These are phyloP conservation scores for Mythimna impura DNA, from an alignment of 2,888 invertebrate genomes.

Conservation along the genomic window DNA sequence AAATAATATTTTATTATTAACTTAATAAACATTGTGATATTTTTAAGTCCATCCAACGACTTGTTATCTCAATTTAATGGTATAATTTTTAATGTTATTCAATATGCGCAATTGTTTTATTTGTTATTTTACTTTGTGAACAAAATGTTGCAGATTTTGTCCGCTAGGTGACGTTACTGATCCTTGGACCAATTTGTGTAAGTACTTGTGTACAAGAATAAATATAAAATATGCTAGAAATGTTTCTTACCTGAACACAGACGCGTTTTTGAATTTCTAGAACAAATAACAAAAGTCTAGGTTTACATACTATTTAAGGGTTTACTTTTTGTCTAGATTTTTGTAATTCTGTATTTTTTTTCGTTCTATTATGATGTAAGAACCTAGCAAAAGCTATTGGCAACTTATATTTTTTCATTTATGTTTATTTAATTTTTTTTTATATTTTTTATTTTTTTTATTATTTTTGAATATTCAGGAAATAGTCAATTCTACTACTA, in stretches of 20 bases:
- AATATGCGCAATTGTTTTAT: conserved; percentile 50
- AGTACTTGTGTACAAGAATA: conserved; percentile 18
- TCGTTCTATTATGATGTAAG: no score
- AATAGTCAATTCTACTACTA: conserved; percentile 8
- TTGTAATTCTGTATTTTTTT: not conserved
- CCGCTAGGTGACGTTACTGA: conserved; percentile 40
- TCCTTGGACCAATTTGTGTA: conserved; percentile 41
- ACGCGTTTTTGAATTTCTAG: not conserved
- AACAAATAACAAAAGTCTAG: no score
- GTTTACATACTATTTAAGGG: no score
- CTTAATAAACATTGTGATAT: conserved; percentile 73
- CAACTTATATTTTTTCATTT: not conserved
- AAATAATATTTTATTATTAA: conserved; percentile 32
- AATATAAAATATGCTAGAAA: conserved; percentile 10
- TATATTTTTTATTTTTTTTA: no score
- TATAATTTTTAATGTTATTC: conserved; percentile 64
- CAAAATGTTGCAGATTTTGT: conserved; percentile 25
- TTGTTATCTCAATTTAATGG: conserved; percentile 67
- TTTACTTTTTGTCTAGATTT: not conserved
- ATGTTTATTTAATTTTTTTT: not conserved
- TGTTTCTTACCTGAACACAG: not conserved
- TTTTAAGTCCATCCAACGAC: conserved; percentile 76
- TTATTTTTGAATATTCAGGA: no score
- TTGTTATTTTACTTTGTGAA: conserved; percentile 54
- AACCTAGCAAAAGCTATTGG: not conserved